Evolutionary conservation across 2,797 vertebrate genomes (phyloP).

Genomic region (Momotus momota): DNA sequence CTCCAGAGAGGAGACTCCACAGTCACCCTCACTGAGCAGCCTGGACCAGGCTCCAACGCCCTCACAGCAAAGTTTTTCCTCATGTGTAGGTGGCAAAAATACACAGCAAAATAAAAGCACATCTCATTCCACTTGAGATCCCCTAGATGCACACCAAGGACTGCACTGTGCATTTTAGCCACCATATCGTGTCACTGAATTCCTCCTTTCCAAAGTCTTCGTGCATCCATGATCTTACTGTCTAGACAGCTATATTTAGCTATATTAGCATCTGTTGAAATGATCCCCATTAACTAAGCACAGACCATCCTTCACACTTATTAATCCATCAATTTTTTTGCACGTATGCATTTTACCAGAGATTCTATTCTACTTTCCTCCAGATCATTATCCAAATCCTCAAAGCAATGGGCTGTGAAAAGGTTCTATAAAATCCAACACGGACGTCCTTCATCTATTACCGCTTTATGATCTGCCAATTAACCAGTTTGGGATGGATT

Average conservation of each 20-base stretch:
- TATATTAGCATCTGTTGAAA: neutral
- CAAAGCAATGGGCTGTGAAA: constrained; percentile 44
- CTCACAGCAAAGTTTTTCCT: neutral
- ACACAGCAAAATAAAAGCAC: neutral
- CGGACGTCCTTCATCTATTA: neutral
- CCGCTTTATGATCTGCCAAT: neutral
- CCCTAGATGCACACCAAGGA: neutral
- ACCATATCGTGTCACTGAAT: neutral
- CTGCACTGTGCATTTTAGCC: neutral
- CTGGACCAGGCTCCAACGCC: neutral
- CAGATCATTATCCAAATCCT: constrained; percentile 23
- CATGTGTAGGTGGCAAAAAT: neutral
- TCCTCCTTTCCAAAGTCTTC: neutral
- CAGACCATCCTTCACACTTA: constrained; percentile 17
- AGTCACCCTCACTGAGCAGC: neutral
- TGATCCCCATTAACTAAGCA: neutral
- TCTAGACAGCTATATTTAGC: neutral
- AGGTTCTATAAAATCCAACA: constrained; percentile 1
- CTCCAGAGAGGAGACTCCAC: neutral
- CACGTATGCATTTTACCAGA: neutral
- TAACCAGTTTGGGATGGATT: neutral
- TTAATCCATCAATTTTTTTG: neutral
- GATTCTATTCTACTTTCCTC: neutral
- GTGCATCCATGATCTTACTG: neutral
- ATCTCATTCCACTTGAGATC: neutral